Evolutionary conservation across 2,797 vertebrate genomes (phyloP).

Genomic region (Phrynocephalus forsythii): DNA sequence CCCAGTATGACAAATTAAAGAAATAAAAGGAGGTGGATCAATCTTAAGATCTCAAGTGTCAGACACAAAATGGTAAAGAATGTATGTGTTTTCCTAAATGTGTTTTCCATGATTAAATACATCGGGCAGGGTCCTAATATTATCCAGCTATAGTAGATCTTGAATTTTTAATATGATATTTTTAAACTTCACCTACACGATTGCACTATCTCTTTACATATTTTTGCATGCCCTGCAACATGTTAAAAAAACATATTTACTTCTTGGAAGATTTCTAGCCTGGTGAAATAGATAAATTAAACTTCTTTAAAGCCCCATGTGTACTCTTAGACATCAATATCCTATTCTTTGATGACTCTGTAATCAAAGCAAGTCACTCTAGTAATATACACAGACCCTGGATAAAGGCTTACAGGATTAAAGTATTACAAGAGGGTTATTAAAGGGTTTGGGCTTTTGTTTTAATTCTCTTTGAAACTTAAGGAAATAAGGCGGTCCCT

Average conservation of each 20-base stretch:
- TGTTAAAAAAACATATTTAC: conserved; percentile 3
- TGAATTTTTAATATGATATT: background rate
- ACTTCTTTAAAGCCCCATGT: conserved; percentile 40
- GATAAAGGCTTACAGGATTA: conserved; percentile 73
- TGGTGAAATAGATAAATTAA: conserved; percentile 23
- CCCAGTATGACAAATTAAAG: background rate
- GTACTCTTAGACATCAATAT: conserved; percentile 57
- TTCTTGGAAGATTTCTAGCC: conserved; percentile 33
- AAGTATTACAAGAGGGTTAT: conserved; percentile 67
- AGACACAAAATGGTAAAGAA: background rate
- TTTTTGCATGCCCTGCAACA: background rate
- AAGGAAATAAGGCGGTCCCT: background rate
- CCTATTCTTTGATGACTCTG: conserved; percentile 65
- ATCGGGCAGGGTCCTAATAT: background rate
- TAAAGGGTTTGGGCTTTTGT: conserved; percentile 55
- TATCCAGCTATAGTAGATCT: background rate
- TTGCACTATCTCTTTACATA: background rate
- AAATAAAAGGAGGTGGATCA: background rate
- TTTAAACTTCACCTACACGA: background rate
- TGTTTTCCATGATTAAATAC: background rate
- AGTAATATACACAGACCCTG: conserved; percentile 68
- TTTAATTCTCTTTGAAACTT: conserved; percentile 51
- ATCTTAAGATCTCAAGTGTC: background rate
- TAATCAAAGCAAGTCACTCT: conserved; percentile 72
- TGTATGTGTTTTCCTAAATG: background rate